Evolutionary conservation across 2,797 vertebrate genomes (phyloP).

Genomic region (Pterois miles): DNA sequence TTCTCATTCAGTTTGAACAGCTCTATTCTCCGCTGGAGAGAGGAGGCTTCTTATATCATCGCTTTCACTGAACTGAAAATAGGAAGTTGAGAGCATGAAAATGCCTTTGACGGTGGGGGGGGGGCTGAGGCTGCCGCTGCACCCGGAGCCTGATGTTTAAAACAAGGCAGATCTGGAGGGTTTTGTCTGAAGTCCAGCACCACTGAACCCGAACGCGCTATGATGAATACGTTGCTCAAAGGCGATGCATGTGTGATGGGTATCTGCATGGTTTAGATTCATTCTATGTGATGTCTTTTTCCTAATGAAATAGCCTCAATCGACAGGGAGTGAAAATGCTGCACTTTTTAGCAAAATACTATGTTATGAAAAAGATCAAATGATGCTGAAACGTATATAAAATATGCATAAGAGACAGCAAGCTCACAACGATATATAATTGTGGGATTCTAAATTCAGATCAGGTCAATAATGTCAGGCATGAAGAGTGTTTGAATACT

Average conservation of each 20-base stretch:
- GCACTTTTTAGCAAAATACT: conserved; percentile 21
- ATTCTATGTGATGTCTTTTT: conserved; percentile 51
- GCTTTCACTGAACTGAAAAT: conserved; percentile 66
- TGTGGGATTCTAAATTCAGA: neutral
- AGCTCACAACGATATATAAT: neutral
- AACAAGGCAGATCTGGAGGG: conserved; percentile 52
- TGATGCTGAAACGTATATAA: neutral
- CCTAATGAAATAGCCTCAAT: conserved; percentile 38
- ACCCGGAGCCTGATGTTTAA: conserved; percentile 48
- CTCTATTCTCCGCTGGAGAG: conserved; percentile 50
- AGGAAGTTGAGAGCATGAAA: conserved; percentile 64
- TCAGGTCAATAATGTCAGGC: neutral
- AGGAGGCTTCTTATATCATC: conserved; percentile 52
- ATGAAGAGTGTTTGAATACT: neutral
- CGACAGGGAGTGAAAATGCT: conserved; percentile 13
- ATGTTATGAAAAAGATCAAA: conserved; percentile 6
- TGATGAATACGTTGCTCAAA: conserved; percentile 48
- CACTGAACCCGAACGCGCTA: conserved; percentile 21
- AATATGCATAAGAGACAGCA: neutral
- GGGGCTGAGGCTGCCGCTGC: conserved; percentile 8
- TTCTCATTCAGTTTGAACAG: conserved; percentile 63
- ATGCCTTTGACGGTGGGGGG: conserved; percentile 43
- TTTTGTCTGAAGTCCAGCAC: conserved; percentile 62
- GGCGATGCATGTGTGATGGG: conserved; percentile 32
- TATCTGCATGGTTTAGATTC: conserved; percentile 28